Evolutionary conservation across 2,797 vertebrate species (phyloP).

Genomic region (Clamator glandarius): DNA sequence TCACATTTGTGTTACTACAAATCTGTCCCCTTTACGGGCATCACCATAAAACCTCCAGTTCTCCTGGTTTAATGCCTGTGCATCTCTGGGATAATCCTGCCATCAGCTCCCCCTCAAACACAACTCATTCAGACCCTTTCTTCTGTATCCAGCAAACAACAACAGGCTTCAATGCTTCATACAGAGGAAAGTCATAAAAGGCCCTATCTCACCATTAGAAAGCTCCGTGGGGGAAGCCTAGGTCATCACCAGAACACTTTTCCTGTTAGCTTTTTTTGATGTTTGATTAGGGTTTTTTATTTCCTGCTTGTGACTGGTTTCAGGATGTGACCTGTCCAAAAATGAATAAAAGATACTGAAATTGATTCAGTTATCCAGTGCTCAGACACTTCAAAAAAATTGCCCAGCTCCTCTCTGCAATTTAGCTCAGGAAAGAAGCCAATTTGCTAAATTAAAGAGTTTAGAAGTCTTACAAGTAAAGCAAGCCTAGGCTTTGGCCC

Average conservation of each 20-base stretch:
- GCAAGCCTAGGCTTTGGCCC: neutral
- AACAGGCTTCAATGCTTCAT: neutral
- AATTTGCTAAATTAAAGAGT: neutral
- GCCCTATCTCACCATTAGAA: neutral
- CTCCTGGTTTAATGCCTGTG: neutral
- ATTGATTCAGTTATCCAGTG: neutral
- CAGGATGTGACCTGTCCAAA: neutral
- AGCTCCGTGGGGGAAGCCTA: neutral
- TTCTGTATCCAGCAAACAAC: neutral
- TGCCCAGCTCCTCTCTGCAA: neutral
- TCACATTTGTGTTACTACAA: rapidly evolving
- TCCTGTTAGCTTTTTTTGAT: neutral
- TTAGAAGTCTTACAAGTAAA: neutral
- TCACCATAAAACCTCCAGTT: neutral
- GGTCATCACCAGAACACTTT: neutral
- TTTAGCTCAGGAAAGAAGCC: neutral
- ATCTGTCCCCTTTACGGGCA: neutral
- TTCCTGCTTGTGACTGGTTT: neutral
- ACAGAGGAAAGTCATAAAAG: neutral
- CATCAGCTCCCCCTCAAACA: neutral
- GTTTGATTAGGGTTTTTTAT: neutral
- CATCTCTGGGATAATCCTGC: neutral
- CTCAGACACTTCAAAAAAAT: neutral
- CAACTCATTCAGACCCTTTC: rapidly evolving
- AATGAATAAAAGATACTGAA: neutral